phyloP scores from a whole-genome alignment of 2,888 invertebrate genomes.

The Nymphalis c-album region DNA sequence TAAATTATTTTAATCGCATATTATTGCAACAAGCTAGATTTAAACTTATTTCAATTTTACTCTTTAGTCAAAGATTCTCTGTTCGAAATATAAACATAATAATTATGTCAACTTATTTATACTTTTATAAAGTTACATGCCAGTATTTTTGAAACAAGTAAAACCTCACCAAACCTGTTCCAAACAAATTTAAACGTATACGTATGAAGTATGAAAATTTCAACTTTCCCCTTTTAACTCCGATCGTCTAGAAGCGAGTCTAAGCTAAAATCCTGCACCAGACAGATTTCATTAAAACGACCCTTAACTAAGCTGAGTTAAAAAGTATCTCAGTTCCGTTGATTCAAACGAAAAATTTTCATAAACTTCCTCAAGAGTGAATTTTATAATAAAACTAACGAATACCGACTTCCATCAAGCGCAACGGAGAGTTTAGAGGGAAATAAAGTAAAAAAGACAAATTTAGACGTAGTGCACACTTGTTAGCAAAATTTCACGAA shows the following conservation, averaged over 20 bases:
- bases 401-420: slow-evolving; percentile 9
- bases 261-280: slow-evolving; percentile 13
- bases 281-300: slow-evolving; percentile 20
- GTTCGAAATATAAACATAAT: too few relatives aligned
- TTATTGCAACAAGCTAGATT: too few relatives aligned
- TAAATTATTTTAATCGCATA: too few relatives aligned
- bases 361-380: slow-evolving; percentile 11
- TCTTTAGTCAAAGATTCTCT: too few relatives aligned
- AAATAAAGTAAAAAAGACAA: not conserved
- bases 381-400: slow-evolving; percentile 17
- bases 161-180: too few relatives aligned
- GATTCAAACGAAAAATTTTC: slow-evolving; percentile 21
- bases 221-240: not conserved
- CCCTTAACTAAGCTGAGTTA: slow-evolving; percentile 18
- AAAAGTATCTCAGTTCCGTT: slow-evolving; percentile 19
- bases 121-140: too few relatives aligned
- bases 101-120: too few relatives aligned
- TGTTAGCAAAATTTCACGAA: slow-evolving; percentile 1
- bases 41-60: too few relatives aligned
- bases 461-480: slow-evolving; percentile 11
- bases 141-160: too few relatives aligned
- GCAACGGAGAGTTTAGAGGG: slow-evolving; percentile 9
- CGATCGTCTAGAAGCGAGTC: not conserved
- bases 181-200: too few relatives aligned
- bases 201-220: not conserved